A percentile compares a stretch with the other conserved stretches of the same genome.
Conservation (phyloP, 2,797 vertebrate species). For the Clangula hyemalis region DNA sequence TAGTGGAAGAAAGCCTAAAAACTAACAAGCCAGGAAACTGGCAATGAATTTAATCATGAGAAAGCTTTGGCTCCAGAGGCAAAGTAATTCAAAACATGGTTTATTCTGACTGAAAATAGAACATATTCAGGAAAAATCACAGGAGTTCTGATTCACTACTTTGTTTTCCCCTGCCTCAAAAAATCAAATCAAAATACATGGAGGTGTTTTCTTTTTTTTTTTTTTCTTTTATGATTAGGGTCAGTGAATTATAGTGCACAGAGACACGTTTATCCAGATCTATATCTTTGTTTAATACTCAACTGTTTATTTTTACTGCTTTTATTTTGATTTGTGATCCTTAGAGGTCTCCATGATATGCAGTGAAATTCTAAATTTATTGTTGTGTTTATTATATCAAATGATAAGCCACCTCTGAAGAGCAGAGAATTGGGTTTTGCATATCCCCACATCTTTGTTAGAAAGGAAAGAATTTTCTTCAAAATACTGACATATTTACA, state of each 20-base stretch:
- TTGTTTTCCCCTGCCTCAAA: slow-evolving; percentile 2
- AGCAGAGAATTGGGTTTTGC: background rate
- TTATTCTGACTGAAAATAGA: background rate
- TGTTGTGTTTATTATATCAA: background rate
- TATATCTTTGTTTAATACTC: slow-evolving; percentile 22
- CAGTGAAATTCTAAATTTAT: slow-evolving; percentile 2
- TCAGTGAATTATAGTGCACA: background rate
- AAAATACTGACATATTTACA: background rate
- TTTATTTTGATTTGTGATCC: slow-evolving; percentile 39
- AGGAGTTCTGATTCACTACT: slow-evolving; percentile 15
- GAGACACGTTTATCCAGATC: background rate
- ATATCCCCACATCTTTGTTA: background rate
- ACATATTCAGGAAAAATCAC: background rate
- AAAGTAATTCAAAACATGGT: background rate
- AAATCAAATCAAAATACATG: slow-evolving; percentile 13
- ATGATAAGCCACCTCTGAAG: background rate
- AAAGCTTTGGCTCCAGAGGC: background rate
- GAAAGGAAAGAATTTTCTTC: background rate
- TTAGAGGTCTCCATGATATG: background rate
- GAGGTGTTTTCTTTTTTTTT: background rate
- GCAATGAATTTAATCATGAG: slow-evolving; percentile 8
- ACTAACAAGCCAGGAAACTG: background rate
- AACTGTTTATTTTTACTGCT: slow-evolving; percentile 23
- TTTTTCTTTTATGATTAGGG: background rate
- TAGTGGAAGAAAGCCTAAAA: background rate